These are phyloP conservation scores for Scolopax bukidnonensis DNA, from an alignment of 2,797 vertebrate genomes.

Conservation along the genomic window DNA sequence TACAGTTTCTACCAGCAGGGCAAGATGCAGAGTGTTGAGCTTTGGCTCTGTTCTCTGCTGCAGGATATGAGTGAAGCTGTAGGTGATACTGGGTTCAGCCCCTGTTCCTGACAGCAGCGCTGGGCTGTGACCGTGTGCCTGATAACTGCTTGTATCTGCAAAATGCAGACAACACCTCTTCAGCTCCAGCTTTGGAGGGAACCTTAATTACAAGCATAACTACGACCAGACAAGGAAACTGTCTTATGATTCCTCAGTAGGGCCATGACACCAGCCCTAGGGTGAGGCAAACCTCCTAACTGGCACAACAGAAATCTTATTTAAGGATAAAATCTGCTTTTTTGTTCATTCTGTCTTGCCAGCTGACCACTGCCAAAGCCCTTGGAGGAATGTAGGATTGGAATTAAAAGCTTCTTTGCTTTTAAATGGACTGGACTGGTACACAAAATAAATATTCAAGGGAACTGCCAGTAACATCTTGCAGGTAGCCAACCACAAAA, in stretches of 20 bases:
- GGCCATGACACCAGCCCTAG: not conserved
- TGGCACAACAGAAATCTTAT: not conserved
- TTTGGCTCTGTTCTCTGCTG: not conserved
- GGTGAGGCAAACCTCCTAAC: not conserved
- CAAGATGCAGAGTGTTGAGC: not conserved
- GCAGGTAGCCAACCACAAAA: not conserved
- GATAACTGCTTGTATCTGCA: not conserved
- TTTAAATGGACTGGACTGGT: not conserved
- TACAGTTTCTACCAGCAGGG: not conserved
- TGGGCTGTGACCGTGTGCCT: not conserved
- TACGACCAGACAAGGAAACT: not conserved
- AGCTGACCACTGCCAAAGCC: not conserved
- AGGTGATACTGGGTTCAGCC: not conserved
- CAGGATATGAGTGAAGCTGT: not conserved
- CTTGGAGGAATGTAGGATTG: not conserved
- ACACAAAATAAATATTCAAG: not conserved
- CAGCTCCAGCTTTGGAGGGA: not conserved
- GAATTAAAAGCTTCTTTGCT: not conserved
- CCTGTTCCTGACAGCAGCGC: not conserved
- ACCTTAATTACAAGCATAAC: not conserved
- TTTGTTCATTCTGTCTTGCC: not conserved
- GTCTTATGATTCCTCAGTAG: not conserved
- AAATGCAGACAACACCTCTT: not conserved
- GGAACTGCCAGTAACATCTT: not conserved
- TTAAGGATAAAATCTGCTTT: not conserved